Evolutionary conservation across 2,797 vertebrate genomes (phyloP).

Genomic region (Falco biarmicus): DNA sequence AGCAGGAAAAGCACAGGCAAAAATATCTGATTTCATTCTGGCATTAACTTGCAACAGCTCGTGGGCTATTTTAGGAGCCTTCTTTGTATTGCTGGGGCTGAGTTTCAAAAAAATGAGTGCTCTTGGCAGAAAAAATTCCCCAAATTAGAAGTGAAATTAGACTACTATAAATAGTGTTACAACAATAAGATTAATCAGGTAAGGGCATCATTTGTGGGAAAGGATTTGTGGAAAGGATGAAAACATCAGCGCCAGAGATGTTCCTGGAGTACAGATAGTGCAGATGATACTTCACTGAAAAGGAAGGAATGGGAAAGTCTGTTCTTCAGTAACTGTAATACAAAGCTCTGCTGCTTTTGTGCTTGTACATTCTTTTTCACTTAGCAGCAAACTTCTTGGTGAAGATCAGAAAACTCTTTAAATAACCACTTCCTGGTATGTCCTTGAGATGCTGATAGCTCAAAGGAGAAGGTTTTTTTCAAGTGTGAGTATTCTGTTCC

Average conservation of each 20-base stretch:
- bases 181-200: not conserved
- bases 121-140: not conserved
- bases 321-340: not conserved
- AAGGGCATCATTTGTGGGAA: not conserved
- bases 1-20: not conserved
- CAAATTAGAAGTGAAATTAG: slow-evolving; percentile 3
- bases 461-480: not conserved
- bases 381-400: slow-evolving; percentile 39
- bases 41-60: not conserved
- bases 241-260: not conserved
- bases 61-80: slow-evolving; percentile 2
- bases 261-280: not conserved
- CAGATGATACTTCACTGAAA: not conserved
- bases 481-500: slow-evolving; percentile 36
- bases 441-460: slow-evolving; percentile 49
- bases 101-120: not conserved
- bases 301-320: not conserved
- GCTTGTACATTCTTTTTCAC: slow-evolving; percentile 44
- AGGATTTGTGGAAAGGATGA: too few relatives aligned
- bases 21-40: slow-evolving; percentile 32
- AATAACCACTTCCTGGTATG: slow-evolving; percentile 44
- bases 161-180: not conserved
- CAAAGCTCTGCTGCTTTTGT: slow-evolving; percentile 3
- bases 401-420: slow-evolving; percentile 58
- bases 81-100: not conserved